Evolutionary conservation across 2,888 invertebrate species (phyloP), one percentile per base, ranked within the genome.

Genomic region (Caenorhabditis sp.): DNA sequence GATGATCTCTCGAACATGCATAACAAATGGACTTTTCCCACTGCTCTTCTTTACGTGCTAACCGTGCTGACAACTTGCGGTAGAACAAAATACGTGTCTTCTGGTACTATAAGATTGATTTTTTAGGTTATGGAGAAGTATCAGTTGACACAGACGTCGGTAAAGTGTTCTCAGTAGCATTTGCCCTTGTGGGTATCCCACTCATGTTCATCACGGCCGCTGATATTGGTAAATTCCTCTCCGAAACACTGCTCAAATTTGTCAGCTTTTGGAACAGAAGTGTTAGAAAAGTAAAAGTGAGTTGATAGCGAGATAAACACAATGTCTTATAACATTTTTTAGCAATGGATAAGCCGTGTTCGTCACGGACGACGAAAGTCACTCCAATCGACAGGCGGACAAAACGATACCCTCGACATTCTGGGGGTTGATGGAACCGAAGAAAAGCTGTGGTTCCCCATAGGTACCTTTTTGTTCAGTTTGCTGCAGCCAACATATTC

Each of bases 161-260:
- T 37, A 89, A 89, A 74, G 82, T 89, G 17, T 89, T 89, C 63
- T 85, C 89, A 0, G 89, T 89, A 1, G 85, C 83, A 9, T 89
- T 89, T 66, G 89, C 89, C 1, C 82, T 89, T 11, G 85, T 89
- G 41, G 89, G 89, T 55, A 89, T 89, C 53, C 89, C 89, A 17
- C 80, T 89, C 35, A 89, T 89, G 89, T 89, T 89, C 86, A 89
- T 89, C 66, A 89, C 89, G n/a, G 89, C 89, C 15, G 89, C 89
- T 7, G 89, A 89, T 74, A 89, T 89, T 56, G 89, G 89, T 53
- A 89, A 89, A 78, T 89, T 89, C 81, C 75, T 89, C 27, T 88
- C 88, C n/a, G 89, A 89, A 72, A 89, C 87, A 9, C 74, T 89
- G 56, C 80, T 88, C 46, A 87, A 85, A 55, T 83, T 87, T 74